phyloP scores from a whole-genome alignment of 92 coral and sea anemone genomes.

The Actinostola sp. region DNA sequence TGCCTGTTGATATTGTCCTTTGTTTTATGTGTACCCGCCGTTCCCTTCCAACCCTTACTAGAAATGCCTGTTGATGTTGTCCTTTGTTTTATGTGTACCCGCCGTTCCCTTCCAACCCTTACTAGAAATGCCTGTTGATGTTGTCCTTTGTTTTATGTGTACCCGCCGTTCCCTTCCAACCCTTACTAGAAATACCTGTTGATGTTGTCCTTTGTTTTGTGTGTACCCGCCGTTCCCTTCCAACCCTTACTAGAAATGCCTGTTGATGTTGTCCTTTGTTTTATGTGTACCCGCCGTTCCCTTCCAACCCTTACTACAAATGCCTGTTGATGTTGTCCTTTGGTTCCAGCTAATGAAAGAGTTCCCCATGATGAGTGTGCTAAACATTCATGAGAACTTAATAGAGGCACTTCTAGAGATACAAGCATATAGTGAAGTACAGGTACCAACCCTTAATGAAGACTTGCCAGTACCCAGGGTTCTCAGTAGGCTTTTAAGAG shows the following conservation, averaged over 20 bases:
- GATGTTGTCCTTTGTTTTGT: too few relatives aligned
- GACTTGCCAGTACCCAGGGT: not conserved
- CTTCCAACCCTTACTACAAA: not conserved
- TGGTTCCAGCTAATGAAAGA: constrained; percentile 90
- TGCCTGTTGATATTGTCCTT: not conserved
- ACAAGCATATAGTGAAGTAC: constrained; percentile 95
- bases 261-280: too few relatives aligned
- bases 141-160: too few relatives aligned
- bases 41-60: too few relatives aligned
- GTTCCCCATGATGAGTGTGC: constrained; percentile 96
- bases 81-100: not conserved
- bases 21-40: not conserved
- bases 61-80: not conserved
- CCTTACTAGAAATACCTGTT: too few relatives aligned
- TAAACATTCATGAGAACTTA: constrained; percentile 94
- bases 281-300: too few relatives aligned
- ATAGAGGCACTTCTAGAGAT: constrained; percentile 91
- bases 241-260: too few relatives aligned
- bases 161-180: too few relatives aligned
- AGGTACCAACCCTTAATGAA: constrained; percentile 43
- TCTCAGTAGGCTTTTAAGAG: not conserved
- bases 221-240: too few relatives aligned
- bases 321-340: constrained; percentile 1
- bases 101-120: too few relatives aligned
- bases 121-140: not conserved